A percentile compares a stretch with the other conserved stretches of the same genome.
phyloP scores from a whole-genome alignment of 2,113 vertebrate genomes.

The Lophura nycthemera region DNA sequence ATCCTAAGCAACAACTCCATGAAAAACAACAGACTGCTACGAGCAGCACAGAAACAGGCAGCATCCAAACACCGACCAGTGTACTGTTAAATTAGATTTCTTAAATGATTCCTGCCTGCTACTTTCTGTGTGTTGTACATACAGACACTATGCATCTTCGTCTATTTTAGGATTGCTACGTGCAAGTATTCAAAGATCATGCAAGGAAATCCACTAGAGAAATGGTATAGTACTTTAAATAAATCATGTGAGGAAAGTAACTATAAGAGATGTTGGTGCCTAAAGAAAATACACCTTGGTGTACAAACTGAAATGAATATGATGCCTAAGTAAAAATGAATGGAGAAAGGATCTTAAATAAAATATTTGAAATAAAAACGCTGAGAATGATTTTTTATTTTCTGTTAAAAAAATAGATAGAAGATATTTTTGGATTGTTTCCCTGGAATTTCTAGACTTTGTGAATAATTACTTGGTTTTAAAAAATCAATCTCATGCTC shows the following conservation, averaged over 20 bases:
- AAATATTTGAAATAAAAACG: background rate
- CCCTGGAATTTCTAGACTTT: background rate
- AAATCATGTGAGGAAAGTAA: slow-evolving; percentile 28
- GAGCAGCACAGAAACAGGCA: slow-evolving; percentile 45
- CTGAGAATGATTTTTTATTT: background rate
- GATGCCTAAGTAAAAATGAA: background rate
- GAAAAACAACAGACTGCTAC: slow-evolving; percentile 65
- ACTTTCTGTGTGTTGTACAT: slow-evolving; percentile 31
- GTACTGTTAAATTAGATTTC: slow-evolving; percentile 67
- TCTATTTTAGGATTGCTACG: slow-evolving; percentile 44
- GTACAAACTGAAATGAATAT: background rate
- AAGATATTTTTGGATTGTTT: background rate
- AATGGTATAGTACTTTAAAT: slow-evolving; percentile 8
- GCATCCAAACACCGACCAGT: slow-evolving; percentile 42
- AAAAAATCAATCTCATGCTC: background rate
- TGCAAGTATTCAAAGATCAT: slow-evolving; percentile 28
- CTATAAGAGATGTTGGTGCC: background rate
- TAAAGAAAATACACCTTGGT: background rate
- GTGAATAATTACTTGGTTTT: background rate
- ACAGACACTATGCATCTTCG: slow-evolving; percentile 4
- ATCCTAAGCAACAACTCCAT: slow-evolving; percentile 41
- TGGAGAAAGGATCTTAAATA: background rate
- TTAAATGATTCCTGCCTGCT: slow-evolving; percentile 58
- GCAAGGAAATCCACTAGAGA: background rate
- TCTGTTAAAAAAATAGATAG: background rate